A percentile compares a stretch with the other conserved stretches of the same genome.
phyloP scores from a whole-genome alignment of 2,797 vertebrate species.

The Vultur gryphus region DNA sequence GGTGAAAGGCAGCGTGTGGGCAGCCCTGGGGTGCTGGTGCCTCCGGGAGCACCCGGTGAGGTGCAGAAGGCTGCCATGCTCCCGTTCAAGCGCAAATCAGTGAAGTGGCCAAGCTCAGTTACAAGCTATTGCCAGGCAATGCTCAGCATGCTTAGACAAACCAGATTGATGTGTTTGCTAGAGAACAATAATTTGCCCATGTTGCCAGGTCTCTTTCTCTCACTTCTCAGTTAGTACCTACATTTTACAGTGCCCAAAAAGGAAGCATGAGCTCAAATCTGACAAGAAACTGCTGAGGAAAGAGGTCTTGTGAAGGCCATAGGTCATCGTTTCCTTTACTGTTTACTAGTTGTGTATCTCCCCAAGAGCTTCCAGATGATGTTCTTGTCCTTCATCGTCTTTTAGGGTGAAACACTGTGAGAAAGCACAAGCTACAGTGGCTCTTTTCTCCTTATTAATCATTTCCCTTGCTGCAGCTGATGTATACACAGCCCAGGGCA shows the following conservation, averaged over 20 bases:
- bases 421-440: neutral
- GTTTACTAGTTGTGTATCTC: neutral
- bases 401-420: neutral
- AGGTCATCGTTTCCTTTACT: neutral
- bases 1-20: neutral
- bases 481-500: neutral
- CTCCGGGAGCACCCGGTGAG: neutral
- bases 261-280: neutral
- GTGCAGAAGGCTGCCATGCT: neutral
- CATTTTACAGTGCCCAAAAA: neutral
- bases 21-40: neutral
- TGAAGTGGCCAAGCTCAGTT: neutral
- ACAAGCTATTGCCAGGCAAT: neutral
- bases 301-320: neutral
- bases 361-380: neutral
- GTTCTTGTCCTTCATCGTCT: neutral
- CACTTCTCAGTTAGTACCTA: neutral
- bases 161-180: neutral
- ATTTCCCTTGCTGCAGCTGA: neutral
- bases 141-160: neutral
- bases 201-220: neutral
- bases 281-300: neutral
- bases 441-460: neutral
- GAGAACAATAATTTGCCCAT: neutral
- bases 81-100: neutral